Evolutionary conservation across 2,113 vertebrate genomes (phyloP).

Genomic region (Equus quagga): DNA sequence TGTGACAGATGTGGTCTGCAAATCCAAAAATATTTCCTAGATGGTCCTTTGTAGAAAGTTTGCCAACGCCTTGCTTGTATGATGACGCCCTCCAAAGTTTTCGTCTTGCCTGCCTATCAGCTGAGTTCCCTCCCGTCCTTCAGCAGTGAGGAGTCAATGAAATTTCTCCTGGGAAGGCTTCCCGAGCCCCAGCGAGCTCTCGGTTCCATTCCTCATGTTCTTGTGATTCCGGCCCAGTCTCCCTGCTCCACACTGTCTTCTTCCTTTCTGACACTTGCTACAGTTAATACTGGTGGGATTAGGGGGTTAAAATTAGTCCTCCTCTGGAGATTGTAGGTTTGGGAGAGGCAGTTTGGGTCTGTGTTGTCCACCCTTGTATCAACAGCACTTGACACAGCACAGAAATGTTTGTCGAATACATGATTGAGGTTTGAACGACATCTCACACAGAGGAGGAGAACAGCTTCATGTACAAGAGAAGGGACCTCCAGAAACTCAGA

Average conservation of each 20-base stretch:
- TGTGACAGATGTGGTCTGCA: not conserved
- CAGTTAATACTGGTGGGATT: not conserved
- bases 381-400: not conserved
- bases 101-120: rapidly evolving
- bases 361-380: rapidly evolving
- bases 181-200: not conserved
- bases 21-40: not conserved
- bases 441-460: not conserved
- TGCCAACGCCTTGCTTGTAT: too few relatives aligned
- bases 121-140: rapidly evolving
- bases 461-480: not conserved
- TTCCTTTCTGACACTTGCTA: not conserved
- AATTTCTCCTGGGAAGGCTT: not conserved
- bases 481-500: too few relatives aligned
- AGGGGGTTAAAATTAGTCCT: not conserved
- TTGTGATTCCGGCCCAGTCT: too few relatives aligned
- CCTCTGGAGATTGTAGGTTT: not conserved
- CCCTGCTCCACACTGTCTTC: not conserved
- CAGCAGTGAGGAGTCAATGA: not conserved
- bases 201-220: not conserved
- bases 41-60: not conserved
- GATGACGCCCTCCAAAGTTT: not conserved
- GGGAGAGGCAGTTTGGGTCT: not conserved
- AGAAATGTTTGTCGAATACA: not conserved
- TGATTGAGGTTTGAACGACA: not conserved